Base-by-base conservation (phyloP, 2,888 invertebrate species). In the Drosophila aldrichi region DNA sequence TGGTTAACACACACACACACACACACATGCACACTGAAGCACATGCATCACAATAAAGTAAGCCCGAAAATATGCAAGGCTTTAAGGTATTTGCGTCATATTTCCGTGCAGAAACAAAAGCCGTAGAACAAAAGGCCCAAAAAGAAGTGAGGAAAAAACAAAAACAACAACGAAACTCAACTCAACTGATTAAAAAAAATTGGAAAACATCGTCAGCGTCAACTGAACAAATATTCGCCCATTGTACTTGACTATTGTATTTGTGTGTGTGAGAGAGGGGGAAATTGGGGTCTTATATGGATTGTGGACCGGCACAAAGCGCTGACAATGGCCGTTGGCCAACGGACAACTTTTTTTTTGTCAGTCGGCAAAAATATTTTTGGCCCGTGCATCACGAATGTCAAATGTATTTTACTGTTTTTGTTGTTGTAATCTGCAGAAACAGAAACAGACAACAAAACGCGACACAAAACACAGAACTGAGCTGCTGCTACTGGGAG, bases 291-390 rank as follows among this genome's bases (percentile, higher is more conserved):
- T 18, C 20, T 34, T 49, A 34, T 63, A 10, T n/a, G 12, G 25
- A 18, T 20, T 32, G 34, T 25, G 51, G 38, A 32, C 34, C 20
- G 40, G 40, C 34, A 68, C 32, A 20, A 40, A 56, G 36, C 44
- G 79, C 59, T 78, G 59, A 77, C 79, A 77, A 77, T 77, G 72
- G 73, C 61, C 58, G 66, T 22, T 65, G 61, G 70, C 64, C 58
- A 74, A 65, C 57, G 60, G 70, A 2, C 67, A 67, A 78, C 77
- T 77, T 76, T 76, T 76, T 73, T 76, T 67, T 76, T 76, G 69
- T 69, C 49, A 70, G 56, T 46, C 78, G 61, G 52, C 56, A 73
- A 73, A 74, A 79, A 62, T 74, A 66, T 79, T 76, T 76, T 76
- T 58, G 64, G 74, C 61, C 69, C 69, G 40, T 74, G 55, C 74